phyloP scores from a whole-genome alignment of 2,888 invertebrate species.

The Bimastos eiseni region DNA sequence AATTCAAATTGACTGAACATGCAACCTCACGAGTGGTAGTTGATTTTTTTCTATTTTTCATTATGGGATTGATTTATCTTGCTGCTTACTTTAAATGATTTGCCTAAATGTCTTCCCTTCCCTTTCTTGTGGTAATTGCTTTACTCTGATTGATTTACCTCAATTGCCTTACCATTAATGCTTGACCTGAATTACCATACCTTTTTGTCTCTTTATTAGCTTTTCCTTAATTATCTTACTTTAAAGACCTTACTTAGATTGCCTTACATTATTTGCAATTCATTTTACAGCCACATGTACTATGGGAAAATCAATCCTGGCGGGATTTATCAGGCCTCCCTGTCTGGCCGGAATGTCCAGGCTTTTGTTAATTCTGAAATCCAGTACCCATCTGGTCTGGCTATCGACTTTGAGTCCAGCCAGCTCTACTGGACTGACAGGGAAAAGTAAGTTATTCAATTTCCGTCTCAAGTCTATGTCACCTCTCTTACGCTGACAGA shows the following conservation, averaged over 20 bases:
- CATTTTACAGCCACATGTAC: constrained; percentile 72
- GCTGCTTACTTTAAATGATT: too few species aligned
- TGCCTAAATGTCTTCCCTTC: too few species aligned
- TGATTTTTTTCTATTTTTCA: background rate
- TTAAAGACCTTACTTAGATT: background rate
- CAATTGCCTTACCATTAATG: background rate
- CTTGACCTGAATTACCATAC: background rate
- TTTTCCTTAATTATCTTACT: background rate
- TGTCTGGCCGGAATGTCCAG: constrained; percentile 89
- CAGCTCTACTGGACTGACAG: constrained; percentile 92
- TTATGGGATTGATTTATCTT: background rate
- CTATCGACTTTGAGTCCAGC: constrained; percentile 90
- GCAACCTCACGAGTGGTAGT: background rate
- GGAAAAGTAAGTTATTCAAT: constrained; percentile 67
- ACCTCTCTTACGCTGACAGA: background rate
- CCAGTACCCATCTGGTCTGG: constrained; percentile 91
- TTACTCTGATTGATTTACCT: background rate
- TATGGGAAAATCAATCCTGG: constrained; percentile 89
- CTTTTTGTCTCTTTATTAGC: background rate
- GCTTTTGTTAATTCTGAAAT: constrained; percentile 87
- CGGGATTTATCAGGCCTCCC: constrained; percentile 87
- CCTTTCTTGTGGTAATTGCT: background rate
- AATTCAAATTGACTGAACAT: too few species aligned
- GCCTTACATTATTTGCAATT: background rate
- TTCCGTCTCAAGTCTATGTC: background rate